These are phyloP conservation scores for Hydrochoerus hydrochaeris DNA, from an alignment of 2,113 vertebrate species.

Conservation along the genomic window DNA sequence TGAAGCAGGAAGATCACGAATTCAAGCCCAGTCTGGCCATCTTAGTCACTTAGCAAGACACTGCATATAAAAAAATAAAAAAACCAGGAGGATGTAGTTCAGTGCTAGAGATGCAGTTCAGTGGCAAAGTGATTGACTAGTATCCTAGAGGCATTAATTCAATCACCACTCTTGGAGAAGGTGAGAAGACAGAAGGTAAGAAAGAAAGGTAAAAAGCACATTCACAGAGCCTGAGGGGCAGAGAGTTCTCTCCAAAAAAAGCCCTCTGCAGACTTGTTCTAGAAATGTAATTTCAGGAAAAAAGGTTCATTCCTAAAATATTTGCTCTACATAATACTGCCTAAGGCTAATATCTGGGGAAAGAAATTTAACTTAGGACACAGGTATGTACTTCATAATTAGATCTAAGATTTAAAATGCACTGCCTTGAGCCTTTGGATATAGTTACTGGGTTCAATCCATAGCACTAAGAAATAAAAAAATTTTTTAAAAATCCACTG, in stretches of 20 bases:
- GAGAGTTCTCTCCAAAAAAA: neutral
- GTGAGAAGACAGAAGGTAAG: neutral
- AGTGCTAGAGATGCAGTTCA: neutral
- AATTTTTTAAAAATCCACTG: neutral
- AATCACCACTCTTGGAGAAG: neutral
- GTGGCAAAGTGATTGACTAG: neutral
- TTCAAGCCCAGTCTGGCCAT: neutral
- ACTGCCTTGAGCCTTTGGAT: neutral
- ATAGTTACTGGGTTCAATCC: neutral
- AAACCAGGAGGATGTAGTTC: neutral
- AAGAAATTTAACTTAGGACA: neutral
- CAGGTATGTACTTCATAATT: constrained; percentile 9
- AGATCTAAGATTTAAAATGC: constrained; percentile 43
- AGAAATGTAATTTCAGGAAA: constrained; percentile 54
- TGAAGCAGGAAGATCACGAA: neutral
- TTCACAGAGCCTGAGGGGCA: neutral
- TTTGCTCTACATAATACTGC: constrained; percentile 45
- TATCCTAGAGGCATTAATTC: neutral
- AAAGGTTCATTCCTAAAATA: constrained; percentile 66
- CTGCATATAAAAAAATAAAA: neutral
- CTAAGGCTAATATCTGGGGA: neutral
- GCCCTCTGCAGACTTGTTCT: neutral
- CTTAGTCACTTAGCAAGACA: neutral
- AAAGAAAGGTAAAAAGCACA: neutral
- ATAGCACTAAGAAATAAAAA: neutral